phyloP scores from a whole-genome alignment of 2,113 vertebrate species.

The Carassius auratus region DNA sequence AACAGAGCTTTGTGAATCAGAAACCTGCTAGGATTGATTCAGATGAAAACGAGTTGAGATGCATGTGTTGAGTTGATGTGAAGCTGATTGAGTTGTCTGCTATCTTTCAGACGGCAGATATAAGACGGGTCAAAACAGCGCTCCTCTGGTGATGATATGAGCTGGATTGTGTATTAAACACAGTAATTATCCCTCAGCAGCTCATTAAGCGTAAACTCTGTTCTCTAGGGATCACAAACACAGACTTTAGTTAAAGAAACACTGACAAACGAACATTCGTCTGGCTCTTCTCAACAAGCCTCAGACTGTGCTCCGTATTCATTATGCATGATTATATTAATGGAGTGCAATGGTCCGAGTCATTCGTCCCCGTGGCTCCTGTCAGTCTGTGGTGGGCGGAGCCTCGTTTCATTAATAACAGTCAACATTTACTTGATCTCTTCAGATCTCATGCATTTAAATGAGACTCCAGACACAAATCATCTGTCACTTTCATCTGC shows the following conservation, averaged over 20 bases:
- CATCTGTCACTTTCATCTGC: too few species aligned
- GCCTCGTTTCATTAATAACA: too few species aligned
- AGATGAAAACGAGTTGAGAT: too few species aligned
- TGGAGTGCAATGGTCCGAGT: constrained; percentile 66
- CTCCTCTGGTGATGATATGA: background rate
- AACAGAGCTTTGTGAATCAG: too few species aligned
- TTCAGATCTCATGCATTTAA: too few species aligned
- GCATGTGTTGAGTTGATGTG: too few species aligned
- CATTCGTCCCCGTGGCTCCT: too few species aligned
- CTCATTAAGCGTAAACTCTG: background rate
- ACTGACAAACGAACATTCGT: constrained; percentile 44
- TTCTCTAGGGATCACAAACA: constrained; percentile 17
- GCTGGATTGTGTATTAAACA: constrained; percentile 40
- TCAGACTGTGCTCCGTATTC: constrained; percentile 59
- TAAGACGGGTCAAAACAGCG: background rate
- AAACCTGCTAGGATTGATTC: too few species aligned
- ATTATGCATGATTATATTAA: constrained; percentile 73
- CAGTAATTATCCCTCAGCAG: constrained; percentile 17
- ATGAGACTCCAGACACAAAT: too few species aligned
- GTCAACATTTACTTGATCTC: too few species aligned
- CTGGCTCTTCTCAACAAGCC: constrained; percentile 53
- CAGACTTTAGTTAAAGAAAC: constrained; percentile 50
- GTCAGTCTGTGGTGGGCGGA: too few species aligned
- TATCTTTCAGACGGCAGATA: background rate
- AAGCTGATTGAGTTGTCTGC: background rate